Base-by-base conservation (phyloP, 2,888 invertebrate species). In the Nowickia ferox region DNA sequence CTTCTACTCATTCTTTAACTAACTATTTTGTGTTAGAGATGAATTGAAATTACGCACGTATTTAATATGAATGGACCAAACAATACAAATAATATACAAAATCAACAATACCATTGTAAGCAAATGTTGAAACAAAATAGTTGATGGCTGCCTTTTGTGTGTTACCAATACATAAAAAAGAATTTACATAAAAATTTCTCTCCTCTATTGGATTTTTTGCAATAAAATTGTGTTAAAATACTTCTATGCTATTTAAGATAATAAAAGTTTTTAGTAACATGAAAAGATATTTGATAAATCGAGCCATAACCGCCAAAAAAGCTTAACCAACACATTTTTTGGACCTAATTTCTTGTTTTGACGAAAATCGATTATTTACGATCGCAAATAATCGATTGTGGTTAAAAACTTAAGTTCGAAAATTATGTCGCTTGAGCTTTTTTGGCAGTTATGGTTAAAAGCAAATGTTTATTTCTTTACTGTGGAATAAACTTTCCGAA, bases 31-130 rank as follows among this genome's bases (percentile, higher is more conserved):
- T 59, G 11, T 59, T 13, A 42, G 53, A 19, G 46, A 46, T 40
- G 22, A 17, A 46, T 48, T 72, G 1, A 71, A 71, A 63, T 66
- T 59, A 15, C 59, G 59, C 81, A 75, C 68, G 75, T 81, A 75
- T 68, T 75, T 61, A 61, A 75, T 81, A 68, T 61, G 61, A 53
- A 75, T 61, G 44, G 44, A 44, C 51, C 44, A 9, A 61, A 74
- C 65, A 74, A 80, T 40, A 53, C 40, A 53, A 81, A 65, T 51
- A 66, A 66, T 38, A 59, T 59, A 57, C 30, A 44, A 51, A 30
- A 30, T 2, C 57, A 59, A 5, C 22, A 10, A 22, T 22, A 55
- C 6, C 22, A 55, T 30, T 30, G 30, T 30, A 55, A 22, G 19
- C 19, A 48, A 68, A 48, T 66, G 8, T 38, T 2, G 9, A 17